Evolutionary conservation across 2,797 vertebrate genomes (phyloP).

Genomic region (Dicrostonyx torquatus): DNA sequence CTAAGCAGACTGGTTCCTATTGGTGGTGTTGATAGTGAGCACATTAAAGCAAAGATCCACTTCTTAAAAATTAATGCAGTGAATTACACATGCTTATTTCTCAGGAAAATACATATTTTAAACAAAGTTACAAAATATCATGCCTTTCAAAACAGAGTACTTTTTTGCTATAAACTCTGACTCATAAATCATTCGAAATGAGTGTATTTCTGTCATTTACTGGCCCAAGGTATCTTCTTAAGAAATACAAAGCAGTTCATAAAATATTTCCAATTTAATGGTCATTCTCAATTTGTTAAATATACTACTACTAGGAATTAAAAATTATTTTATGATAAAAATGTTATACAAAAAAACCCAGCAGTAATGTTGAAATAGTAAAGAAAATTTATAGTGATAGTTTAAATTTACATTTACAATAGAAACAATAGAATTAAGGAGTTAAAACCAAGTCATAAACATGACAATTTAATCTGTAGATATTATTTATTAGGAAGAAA

Average conservation of each 20-base stretch:
- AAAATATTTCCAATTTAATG: conserved; percentile 72
- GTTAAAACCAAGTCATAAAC: background rate
- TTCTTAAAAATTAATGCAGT: conserved; percentile 3
- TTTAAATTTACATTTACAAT: background rate
- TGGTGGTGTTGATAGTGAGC: conserved; percentile 48
- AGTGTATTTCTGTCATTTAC: conserved; percentile 55
- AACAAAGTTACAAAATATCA: conserved; percentile 17
- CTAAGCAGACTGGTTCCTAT: conserved; percentile 42
- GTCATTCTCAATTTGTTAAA: conserved; percentile 80
- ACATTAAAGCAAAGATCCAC: background rate
- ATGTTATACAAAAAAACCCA: background rate
- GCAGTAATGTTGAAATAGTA: background rate
- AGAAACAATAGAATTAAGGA: background rate
- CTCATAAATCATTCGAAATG: background rate
- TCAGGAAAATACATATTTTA: conserved; percentile 25
- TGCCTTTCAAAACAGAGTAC: background rate
- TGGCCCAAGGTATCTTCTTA: conserved; percentile 38
- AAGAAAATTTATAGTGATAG: background rate
- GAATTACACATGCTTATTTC: background rate
- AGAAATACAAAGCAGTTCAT: conserved; percentile 72
- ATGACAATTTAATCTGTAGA: background rate
- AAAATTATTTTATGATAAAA: background rate
- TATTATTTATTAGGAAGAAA: background rate
- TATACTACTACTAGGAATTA: conserved; percentile 50
- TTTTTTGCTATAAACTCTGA: conserved; percentile 24